These are phyloP conservation scores for Mustela nigripes DNA, from an alignment of 2,113 vertebrate genomes.

Conservation along the genomic window DNA sequence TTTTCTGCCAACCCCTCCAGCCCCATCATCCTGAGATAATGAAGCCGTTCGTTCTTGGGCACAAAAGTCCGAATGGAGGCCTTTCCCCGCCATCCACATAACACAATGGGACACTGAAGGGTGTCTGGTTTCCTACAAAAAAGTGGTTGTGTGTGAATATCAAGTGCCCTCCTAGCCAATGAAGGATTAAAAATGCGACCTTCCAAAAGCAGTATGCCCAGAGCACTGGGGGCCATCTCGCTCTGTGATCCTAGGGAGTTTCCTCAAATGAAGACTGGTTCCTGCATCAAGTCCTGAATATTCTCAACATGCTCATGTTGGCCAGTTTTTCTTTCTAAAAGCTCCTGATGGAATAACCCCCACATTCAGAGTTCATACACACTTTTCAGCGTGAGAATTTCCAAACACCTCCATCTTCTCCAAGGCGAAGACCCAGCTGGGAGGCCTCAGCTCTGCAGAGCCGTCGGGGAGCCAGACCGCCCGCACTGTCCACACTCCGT, in stretches of 20 bases:
- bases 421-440: accelerated
- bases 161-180: accelerated
- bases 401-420: accelerated
- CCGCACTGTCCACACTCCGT: accelerated
- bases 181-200: accelerated
- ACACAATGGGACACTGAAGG: constrained; percentile 95
- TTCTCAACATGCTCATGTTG: accelerated
- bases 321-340: background rate
- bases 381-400: accelerated
- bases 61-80: constrained; percentile 97
- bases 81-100: constrained; percentile 98
- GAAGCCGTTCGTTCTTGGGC: constrained; percentile 95
- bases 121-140: constrained; percentile 89
- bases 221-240: no score
- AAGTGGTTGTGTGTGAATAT: background rate
- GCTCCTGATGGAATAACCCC: background rate
- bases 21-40: constrained; percentile 98
- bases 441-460: background rate
- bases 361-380: background rate
- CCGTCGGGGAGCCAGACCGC: accelerated
- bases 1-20: constrained; percentile 94
- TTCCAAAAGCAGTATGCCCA: background rate
- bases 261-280: background rate
- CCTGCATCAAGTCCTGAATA: background rate
- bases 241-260: background rate